Conservation (phyloP, 2,888 invertebrate species). For the Unio pictorum region DNA sequence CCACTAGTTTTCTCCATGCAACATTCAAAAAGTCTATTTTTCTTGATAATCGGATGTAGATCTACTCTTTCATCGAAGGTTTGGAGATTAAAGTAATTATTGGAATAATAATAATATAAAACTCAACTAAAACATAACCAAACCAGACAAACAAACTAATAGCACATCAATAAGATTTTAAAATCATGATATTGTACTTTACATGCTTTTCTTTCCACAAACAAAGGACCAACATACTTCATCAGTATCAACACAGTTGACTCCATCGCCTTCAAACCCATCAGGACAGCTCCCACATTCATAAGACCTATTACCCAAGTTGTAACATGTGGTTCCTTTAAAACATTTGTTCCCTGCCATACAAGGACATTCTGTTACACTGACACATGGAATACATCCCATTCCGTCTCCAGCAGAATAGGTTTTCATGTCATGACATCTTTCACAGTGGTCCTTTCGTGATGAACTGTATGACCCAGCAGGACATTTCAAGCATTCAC, state of each 20-base stretch:
- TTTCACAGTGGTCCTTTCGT: conserved; percentile 44
- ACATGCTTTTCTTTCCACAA: no score
- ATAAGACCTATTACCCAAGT: conserved; percentile 22
- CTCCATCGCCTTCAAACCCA: conserved; percentile 50
- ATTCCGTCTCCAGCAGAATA: conserved; percentile 36
- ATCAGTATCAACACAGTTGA: conserved; percentile 52
- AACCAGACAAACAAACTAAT: no score
- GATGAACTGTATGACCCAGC: conserved; percentile 42
- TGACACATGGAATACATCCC: conserved; percentile 33
- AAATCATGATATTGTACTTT: no score
- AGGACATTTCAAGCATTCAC: conserved; percentile 38
- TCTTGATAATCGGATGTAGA: no score
- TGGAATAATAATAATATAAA: no score
- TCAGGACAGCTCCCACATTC: conserved; percentile 44
- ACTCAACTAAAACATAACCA: no score
- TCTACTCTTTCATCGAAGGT: no score
- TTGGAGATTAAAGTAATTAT: no score
- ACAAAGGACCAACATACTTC: conserved; percentile 30
- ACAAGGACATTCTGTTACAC: conserved; percentile 43
- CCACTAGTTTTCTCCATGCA: no score
- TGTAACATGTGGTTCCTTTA: conserved; percentile 28
- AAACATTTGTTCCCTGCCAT: conserved; percentile 29
- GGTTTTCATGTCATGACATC: conserved; percentile 31
- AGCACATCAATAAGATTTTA: no score
- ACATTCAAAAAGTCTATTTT: no score